Evolutionary conservation across 2,888 invertebrate species (phyloP).

Genomic region (Drosophila monieri): DNA sequence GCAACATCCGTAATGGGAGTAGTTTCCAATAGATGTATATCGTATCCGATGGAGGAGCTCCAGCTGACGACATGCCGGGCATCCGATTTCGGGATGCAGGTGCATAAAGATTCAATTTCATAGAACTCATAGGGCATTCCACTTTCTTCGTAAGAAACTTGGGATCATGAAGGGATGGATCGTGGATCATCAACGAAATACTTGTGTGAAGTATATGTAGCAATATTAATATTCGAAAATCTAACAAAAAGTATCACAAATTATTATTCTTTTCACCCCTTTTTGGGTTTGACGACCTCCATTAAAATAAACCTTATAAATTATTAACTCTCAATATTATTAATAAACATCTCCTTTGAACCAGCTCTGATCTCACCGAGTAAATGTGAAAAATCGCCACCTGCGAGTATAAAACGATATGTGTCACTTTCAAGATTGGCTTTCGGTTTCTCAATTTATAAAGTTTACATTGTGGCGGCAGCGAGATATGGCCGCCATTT

Average conservation of each 20-base stretch:
- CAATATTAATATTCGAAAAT: too few species aligned
- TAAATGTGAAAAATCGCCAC: constrained; percentile 23
- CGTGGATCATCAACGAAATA: too few species aligned
- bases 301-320: neutral
- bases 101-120: constrained; percentile 24
- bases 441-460: constrained; percentile 36
- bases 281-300: neutral
- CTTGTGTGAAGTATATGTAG: too few species aligned
- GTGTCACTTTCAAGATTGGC: constrained; percentile 38
- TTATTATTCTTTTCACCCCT: neutral
- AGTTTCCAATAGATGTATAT: constrained; percentile 18
- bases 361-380: constrained; percentile 30
- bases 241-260: too few species aligned
- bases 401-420: constrained; percentile 30
- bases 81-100: constrained; percentile 25
- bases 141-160: too few species aligned
- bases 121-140: too few species aligned
- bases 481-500: constrained; percentile 67
- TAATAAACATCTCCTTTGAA: constrained; percentile 1
- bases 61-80: constrained; percentile 27
- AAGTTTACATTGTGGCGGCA: constrained; percentile 8
- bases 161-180: too few species aligned
- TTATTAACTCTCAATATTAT: neutral
- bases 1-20: constrained; percentile 55
- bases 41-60: constrained; percentile 14